Evolutionary conservation across 2,888 invertebrate genomes (phyloP).

Genomic region (Bedellia somnulentella): DNA sequence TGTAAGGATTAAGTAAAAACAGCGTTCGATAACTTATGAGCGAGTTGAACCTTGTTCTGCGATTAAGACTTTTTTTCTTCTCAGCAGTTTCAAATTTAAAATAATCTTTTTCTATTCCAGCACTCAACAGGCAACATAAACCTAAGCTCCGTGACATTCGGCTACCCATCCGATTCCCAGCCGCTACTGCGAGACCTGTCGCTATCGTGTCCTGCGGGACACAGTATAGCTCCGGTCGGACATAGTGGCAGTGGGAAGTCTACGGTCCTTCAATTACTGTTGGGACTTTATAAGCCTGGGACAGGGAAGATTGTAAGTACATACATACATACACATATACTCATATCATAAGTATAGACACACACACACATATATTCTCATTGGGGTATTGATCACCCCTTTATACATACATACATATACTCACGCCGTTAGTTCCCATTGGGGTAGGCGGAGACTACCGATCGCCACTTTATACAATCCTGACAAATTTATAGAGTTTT

Average conservation of each 20-base stretch:
- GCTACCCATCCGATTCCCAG: constrained; percentile 73
- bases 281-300: constrained; percentile 75
- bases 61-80: neutral
- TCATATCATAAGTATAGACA: neutral
- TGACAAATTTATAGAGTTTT: too few relatives aligned
- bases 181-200: constrained; percentile 68
- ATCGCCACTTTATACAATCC: too few relatives aligned
- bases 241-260: constrained; percentile 81
- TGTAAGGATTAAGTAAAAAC: too few relatives aligned
- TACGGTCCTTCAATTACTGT: constrained; percentile 73
- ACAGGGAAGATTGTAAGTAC: constrained; percentile 49
- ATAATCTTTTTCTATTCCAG: constrained; percentile 21
- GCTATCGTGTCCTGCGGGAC: constrained; percentile 64
- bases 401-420: too few relatives aligned
- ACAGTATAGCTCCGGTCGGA: constrained; percentile 73
- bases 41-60: constrained; percentile 25
- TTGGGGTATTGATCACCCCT: too few relatives aligned
- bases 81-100: neutral
- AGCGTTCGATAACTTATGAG: constrained; percentile 20
- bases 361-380: too few relatives aligned
- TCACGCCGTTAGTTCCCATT: too few relatives aligned
- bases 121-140: constrained; percentile 64
- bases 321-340: neutral
- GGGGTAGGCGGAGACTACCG: too few relatives aligned
- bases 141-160: constrained; percentile 68